Base-by-base conservation (phyloP, 2,797 vertebrate species). In the Notolepis coatsorum region DNA sequence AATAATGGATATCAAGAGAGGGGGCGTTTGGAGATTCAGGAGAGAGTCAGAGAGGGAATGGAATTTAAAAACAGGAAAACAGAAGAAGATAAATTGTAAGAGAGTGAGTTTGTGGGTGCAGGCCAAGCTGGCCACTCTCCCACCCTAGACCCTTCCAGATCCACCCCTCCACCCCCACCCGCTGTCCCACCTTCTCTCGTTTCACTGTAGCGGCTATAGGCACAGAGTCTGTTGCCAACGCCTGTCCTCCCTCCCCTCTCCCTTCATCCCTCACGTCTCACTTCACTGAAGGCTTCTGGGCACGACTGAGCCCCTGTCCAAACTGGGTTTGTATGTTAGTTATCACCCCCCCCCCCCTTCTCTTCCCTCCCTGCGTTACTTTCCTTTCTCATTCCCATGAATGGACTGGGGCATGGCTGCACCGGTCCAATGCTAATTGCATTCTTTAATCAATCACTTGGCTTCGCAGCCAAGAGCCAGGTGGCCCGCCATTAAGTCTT, bases 381-480 rank as follows among this genome's bases (percentile, higher is more conserved):
- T n/a, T n/a, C n/a, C 38, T 15, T 6, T 2, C 30, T 33, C 12
- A 10, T 33, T 33, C 12, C n/a, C n/a, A n/a, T n/a, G n/a, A n/a
- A n/a, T n/a, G n/a, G n/a, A n/a, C n/a, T n/a, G n/a, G n/a, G n/a
- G n/a, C n/a, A n/a, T 61, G 68, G 73, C 68, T 60, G 68, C 79
- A 71, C 71, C 55, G 27, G 50, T 50, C 76, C 61, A 58, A 59
- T 12, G 13, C 61, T 76, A 71, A 80, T 65, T 62, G 47, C 9
- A 24, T 74, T 59, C 66, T 71, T 78, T 71, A 69, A 80, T 74
- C 65, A 77, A 69, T 58, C 67, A 38, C 71, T 78, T 67, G 58
- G 61, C 68, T 73, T 62, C 30, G 38, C 50, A 64, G 60, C 27
- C 0, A 13, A 63, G 56, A 62, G 59, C 63, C 75, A 71, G 68